phyloP scores from a whole-genome alignment of 2,797 vertebrate genomes.

The Babyrousa celebensis region DNA sequence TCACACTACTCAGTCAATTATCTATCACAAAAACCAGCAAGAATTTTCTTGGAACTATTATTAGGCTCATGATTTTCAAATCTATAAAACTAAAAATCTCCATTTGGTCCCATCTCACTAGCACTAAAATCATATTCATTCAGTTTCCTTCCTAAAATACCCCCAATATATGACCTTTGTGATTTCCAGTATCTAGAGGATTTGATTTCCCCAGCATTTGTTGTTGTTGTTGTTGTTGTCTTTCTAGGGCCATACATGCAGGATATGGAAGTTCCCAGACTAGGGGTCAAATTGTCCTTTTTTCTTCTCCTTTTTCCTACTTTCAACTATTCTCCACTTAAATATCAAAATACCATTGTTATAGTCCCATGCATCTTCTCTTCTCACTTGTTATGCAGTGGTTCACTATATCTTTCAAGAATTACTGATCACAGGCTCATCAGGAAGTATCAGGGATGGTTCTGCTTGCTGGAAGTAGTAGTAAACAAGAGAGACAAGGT shows the following conservation, averaged over 20 bases:
- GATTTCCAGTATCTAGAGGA: not conserved
- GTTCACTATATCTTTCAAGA: not conserved
- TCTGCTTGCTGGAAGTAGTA: not conserved
- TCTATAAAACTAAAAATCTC: not conserved
- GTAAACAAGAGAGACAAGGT: not conserved
- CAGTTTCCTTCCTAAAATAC: not conserved
- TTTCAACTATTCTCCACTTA: too few relatives aligned
- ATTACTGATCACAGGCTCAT: not conserved
- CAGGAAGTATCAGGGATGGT: not conserved
- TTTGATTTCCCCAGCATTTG: not conserved
- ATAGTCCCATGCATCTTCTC: not conserved
- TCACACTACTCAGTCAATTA: not conserved
- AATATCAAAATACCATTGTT: too few relatives aligned
- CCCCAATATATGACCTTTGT: not conserved
- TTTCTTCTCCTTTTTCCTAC: too few relatives aligned
- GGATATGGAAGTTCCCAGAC: too few relatives aligned
- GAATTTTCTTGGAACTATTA: not conserved
- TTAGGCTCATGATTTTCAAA: not conserved
- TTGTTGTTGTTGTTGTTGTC: too few relatives aligned
- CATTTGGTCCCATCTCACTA: not conserved
- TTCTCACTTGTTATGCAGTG: not conserved
- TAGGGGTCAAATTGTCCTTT: too few relatives aligned
- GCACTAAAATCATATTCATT: not conserved
- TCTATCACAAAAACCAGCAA: not conserved
- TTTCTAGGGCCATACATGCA: too few relatives aligned